Base-by-base conservation (phyloP, 2,888 invertebrate genomes). In the Tipula vernalis region DNA sequence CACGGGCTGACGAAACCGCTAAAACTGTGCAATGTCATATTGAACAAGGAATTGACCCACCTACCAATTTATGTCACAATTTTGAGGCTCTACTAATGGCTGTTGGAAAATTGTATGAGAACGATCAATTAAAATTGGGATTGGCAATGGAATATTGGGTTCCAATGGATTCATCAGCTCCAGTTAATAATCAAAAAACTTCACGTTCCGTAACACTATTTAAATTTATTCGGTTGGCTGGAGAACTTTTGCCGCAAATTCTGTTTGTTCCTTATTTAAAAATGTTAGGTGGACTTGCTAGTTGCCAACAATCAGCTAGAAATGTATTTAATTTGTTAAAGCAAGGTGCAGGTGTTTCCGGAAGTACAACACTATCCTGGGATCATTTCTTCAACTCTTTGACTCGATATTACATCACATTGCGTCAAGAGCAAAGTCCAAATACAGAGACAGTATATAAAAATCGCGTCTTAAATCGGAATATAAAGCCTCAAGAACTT, bases 161-260 rank as follows among this genome's bases (percentile, higher is more conserved):
- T 1, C 90, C 91, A 5, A 89, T 90, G 86, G 91, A 90, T 87
- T 86, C 88, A 84, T 86, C 88, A 2, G 28, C 71, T 0, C 71
- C 71, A 28, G 87, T 88, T 15, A 90, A 89, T 86, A 89, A 89
- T 86, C 88, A 89, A 5, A 88, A 87, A 15, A 93, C 93, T 5
- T 94, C 95, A 0, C 93, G 95, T 87, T 94, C 96, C 87, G 95
- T 96, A 5, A 95, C 96, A 0, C 92, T 99, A 57, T 97, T 96
- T 92, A 98, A 98, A 92, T 98, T 99, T 91, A 95, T 98, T 47
- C 94, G 97, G 0, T 93, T 96, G 88, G 96, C 98, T 83, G 97
- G 98, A 85, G 97, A 97, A 91, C 93, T 96, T 90, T 92, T 98
- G 88, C 96, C 97, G 8, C 94, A 96, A 5, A 94, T 96, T 28